Evolutionary conservation across 2,113 vertebrate genomes (phyloP).

Genomic region (Laticauda colubrina): DNA sequence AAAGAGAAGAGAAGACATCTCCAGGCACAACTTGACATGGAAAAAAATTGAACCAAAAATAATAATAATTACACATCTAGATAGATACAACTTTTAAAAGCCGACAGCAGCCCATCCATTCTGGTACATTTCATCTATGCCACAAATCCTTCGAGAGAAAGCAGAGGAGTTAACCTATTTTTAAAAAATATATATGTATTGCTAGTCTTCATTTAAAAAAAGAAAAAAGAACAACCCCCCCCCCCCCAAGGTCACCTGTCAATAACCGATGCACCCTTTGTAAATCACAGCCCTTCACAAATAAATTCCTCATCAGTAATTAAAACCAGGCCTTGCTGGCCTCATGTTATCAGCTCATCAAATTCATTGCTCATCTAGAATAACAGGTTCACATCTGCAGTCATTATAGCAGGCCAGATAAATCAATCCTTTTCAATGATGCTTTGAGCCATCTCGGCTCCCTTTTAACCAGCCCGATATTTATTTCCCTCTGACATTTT

Average conservation of each 20-base stretch:
- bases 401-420: constrained; percentile 82
- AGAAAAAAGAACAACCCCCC: constrained; percentile 39
- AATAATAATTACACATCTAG: background rate
- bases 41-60: background rate
- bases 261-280: constrained; percentile 75
- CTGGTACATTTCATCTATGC: background rate
- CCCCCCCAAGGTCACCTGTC: constrained; percentile 79
- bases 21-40: background rate
- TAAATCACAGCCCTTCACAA: constrained; percentile 81
- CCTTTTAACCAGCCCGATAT: constrained; percentile 82
- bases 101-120: background rate
- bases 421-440: constrained; percentile 82
- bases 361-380: constrained; percentile 85
- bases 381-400: constrained; percentile 86
- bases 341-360: constrained; percentile 82
- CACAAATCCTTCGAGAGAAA: background rate
- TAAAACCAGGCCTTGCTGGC: constrained; percentile 81
- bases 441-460: constrained; percentile 79
- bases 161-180: background rate
- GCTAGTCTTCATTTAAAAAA: constrained; percentile 67
- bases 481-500: constrained; percentile 82
- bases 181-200: constrained; percentile 1
- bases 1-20: background rate
- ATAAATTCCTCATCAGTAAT: constrained; percentile 87
- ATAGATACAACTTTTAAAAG: background rate